Percentiles rank a stretch among this genome's conserved stretches.
Evolutionary conservation across 1,140 invertebrate species (phyloP).

Genomic region (Drosophila grimshawi): DNA sequence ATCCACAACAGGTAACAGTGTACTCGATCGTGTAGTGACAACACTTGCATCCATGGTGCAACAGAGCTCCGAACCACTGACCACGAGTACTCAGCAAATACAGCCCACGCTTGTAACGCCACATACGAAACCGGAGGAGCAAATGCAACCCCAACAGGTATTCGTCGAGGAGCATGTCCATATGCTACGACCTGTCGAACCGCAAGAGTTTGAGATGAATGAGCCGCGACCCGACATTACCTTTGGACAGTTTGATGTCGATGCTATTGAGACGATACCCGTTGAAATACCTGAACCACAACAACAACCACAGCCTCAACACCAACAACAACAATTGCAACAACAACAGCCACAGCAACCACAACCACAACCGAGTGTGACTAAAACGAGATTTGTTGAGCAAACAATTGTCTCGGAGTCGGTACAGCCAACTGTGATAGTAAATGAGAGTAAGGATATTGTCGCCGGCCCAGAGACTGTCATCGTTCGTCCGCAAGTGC

Average conservation of each 20-base stretch:
- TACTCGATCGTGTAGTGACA: constrained; percentile 74
- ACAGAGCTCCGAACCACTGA: constrained; percentile 61
- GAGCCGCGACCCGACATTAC: constrained; percentile 79
- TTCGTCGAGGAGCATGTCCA: constrained; percentile 69
- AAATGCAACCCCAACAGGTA: constrained; percentile 35
- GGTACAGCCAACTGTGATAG: constrained; percentile 70
- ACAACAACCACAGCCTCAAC: constrained; percentile 9
- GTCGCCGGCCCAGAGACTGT: constrained; percentile 31
- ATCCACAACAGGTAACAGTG: constrained; percentile 66
- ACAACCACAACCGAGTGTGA: constrained; percentile 23
- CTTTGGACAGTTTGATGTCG: constrained; percentile 79
- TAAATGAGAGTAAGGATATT: constrained; percentile 36
- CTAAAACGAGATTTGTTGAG: constrained; percentile 53
- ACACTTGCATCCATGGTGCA: constrained; percentile 78
- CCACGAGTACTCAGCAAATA: constrained; percentile 69
- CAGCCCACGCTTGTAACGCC: constrained; percentile 38
- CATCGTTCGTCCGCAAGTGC: constrained; percentile 50
- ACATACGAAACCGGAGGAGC: constrained; percentile 12
- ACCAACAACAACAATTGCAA: neutral
- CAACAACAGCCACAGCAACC: constrained; percentile 7
- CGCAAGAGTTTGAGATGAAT: constrained; percentile 71
- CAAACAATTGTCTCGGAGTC: constrained; percentile 44
- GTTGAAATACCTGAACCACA: constrained; percentile 25
- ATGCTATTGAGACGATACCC: constrained; percentile 79
- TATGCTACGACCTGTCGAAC: constrained; percentile 61